A percentile compares a stretch with the other conserved stretches of the same genome.
Evolutionary conservation across 2,797 vertebrate species (phyloP).

Genomic region (Hapalemur alaotrensis): DNA sequence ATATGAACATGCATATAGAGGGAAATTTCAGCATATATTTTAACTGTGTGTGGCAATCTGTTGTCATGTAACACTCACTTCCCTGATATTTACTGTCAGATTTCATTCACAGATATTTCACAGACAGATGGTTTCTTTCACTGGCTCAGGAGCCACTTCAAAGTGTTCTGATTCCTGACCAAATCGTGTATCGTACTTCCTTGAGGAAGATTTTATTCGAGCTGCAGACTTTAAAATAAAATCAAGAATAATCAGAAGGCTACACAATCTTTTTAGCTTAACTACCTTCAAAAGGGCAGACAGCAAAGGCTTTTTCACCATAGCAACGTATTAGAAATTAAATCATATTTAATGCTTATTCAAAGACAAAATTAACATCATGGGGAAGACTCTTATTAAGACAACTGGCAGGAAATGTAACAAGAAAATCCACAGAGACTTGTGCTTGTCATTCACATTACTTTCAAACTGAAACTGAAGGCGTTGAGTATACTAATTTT

Average conservation of each 20-base stretch:
- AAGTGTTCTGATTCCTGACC: conserved; percentile 62
- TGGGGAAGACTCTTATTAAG: conserved; percentile 25
- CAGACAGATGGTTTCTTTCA: conserved; percentile 65
- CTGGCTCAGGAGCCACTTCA: conserved; percentile 56
- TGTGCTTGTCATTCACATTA: not conserved
- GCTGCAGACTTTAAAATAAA: conserved; percentile 24
- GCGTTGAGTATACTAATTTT: not conserved
- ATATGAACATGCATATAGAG: conserved; percentile 66
- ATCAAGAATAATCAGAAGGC: conserved; percentile 47
- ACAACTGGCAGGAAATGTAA: not conserved
- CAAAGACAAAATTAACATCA: conserved; percentile 31
- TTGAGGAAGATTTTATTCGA: conserved; percentile 58
- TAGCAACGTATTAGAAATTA: conserved; percentile 6
- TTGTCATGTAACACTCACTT: conserved; percentile 48
- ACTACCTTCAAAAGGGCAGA: not conserved
- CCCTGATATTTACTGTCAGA: conserved; percentile 62
- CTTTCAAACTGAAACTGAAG: not conserved
- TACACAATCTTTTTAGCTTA: not conserved
- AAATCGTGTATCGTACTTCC: conserved; percentile 43
- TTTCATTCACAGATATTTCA: conserved; percentile 68
- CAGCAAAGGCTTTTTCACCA: not conserved
- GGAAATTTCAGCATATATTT: conserved; percentile 69
- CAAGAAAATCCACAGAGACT: not conserved
- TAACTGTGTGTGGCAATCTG: conserved; percentile 57
- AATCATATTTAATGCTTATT: conserved; percentile 28